These are phyloP conservation scores for Xerus inauris DNA, from an alignment of 2,113 vertebrate species.

Conservation along the genomic window DNA sequence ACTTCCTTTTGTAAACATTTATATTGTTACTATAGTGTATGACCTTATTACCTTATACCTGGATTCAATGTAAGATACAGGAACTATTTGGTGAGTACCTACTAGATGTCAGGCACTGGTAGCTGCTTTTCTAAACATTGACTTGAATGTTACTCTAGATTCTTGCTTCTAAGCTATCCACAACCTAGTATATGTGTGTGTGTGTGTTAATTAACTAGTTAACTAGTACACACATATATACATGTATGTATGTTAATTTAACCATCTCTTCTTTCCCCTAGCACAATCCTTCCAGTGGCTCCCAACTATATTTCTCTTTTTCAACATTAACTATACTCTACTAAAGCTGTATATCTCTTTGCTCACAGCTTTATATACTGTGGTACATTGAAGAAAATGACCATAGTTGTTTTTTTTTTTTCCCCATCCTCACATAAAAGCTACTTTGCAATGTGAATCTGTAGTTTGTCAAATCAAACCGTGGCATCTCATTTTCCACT, in stretches of 20 bases:
- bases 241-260: background rate
- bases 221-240: too few species aligned
- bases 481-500: background rate
- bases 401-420: background rate
- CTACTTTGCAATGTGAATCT: background rate
- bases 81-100: conserved; percentile 19
- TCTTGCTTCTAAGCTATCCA: background rate
- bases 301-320: background rate
- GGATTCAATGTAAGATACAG: background rate
- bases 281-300: background rate
- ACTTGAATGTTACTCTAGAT: background rate
- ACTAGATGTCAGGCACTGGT: background rate
- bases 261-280: background rate
- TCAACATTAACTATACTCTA: background rate
- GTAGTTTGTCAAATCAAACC: background rate
- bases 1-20: background rate
- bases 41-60: conserved; percentile 26
- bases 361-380: background rate
- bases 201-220: too few species aligned
- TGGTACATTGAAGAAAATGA: background rate
- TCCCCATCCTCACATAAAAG: background rate
- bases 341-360: background rate
- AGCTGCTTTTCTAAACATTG: background rate
- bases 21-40: background rate
- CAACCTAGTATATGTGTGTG: background rate